These are phyloP conservation scores for Anaspis maculata DNA, from an alignment of 2,888 invertebrate genomes.

Conservation along the genomic window DNA sequence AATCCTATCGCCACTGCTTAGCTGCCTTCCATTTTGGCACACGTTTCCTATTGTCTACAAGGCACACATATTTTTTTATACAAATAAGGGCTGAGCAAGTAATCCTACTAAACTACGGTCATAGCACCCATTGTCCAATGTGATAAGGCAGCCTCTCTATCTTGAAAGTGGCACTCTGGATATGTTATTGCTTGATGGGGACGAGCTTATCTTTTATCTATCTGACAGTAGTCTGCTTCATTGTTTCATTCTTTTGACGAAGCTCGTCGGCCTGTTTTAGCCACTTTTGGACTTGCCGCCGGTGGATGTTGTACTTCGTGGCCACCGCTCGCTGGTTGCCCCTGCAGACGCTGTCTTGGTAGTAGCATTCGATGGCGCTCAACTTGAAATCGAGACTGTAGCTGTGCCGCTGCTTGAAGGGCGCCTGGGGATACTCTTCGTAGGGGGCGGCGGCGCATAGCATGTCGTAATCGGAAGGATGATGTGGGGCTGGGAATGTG, in stretches of 20 bases:
- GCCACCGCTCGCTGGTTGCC: slow-evolving; percentile 44
- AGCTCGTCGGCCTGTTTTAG: slow-evolving; percentile 46
- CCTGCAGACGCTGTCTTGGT: slow-evolving; percentile 44
- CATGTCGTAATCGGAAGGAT: slow-evolving; percentile 22
- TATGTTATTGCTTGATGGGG: slow-evolving; percentile 15
- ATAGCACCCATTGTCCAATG: too few species aligned
- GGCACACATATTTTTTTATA: slow-evolving; percentile 25
- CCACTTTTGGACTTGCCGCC: slow-evolving; percentile 50
- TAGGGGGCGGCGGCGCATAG: background rate
- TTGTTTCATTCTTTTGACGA: slow-evolving; percentile 31
- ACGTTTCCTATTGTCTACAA: slow-evolving; percentile 22
- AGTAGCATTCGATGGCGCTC: slow-evolving; percentile 47
- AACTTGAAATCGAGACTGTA: slow-evolving; percentile 49
- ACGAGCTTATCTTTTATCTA: slow-evolving; percentile 13
- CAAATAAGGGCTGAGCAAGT: slow-evolving; percentile 1
- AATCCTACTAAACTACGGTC: too few species aligned
- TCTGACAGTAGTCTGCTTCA: slow-evolving; percentile 32
- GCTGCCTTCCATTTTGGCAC: slow-evolving; percentile 31
- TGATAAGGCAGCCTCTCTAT: too few species aligned
- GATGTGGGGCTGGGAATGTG: slow-evolving; percentile 25
- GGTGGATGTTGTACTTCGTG: slow-evolving; percentile 43
- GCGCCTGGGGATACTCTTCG: slow-evolving; percentile 4
- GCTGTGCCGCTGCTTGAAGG: slow-evolving; percentile 36
- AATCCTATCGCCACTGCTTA: too few species aligned
- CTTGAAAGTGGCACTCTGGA: too few species aligned